phyloP scores from a whole-genome alignment of 2,888 invertebrate genomes.

The Portevinia maculata region DNA sequence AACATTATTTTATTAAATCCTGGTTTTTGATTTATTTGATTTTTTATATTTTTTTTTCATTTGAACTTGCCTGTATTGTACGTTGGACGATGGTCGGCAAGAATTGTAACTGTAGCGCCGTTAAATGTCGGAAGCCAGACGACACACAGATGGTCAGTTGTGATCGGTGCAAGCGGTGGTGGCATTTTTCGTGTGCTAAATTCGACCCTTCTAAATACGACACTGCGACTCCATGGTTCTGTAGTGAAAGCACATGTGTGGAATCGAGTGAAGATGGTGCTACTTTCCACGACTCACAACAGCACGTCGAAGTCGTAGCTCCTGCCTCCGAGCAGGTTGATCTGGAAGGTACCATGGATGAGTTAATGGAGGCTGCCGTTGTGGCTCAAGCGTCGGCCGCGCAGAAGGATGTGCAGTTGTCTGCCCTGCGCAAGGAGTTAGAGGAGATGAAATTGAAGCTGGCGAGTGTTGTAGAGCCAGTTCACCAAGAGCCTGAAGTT shows the following conservation, averaged over 20 bases:
- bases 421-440: conserved; percentile 8
- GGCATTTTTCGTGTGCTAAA: conserved; percentile 29
- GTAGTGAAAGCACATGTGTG: background rate
- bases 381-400: conserved; percentile 20
- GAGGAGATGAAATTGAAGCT: conserved; percentile 15
- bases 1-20: too few species aligned
- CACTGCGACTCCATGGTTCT: conserved; percentile 15
- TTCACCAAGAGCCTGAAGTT: background rate
- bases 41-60: too few species aligned
- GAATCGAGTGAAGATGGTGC: too few species aligned
- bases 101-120: background rate
- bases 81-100: conserved; percentile 12
- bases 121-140: background rate
- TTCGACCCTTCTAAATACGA: conserved; percentile 19
- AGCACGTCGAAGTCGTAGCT: too few species aligned
- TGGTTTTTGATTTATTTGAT: too few species aligned
- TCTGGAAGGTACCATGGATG: background rate
- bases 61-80: too few species aligned
- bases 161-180: conserved; percentile 26
- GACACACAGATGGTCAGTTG: conserved; percentile 8
- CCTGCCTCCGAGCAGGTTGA: background rate
- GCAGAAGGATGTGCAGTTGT: conserved; percentile 18
- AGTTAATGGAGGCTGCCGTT: background rate
- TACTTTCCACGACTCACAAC: background rate
- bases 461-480: background rate